Evolutionary conservation across 2,797 vertebrate species (phyloP).

Genomic region (Rhynchonycteris naso): DNA sequence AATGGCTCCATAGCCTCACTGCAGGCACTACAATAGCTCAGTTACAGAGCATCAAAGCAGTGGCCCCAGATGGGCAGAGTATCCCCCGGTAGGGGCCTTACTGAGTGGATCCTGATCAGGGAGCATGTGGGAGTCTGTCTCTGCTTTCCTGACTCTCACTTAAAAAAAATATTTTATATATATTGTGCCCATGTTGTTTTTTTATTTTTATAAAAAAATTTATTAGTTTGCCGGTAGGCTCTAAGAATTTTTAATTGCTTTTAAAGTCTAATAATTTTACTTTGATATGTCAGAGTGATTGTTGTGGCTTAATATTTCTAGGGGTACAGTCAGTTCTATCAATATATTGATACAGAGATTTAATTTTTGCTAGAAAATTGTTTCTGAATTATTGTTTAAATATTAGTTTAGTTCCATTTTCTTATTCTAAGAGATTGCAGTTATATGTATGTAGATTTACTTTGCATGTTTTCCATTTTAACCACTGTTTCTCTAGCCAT

Average conservation of each 20-base stretch:
- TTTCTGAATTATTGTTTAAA: neutral
- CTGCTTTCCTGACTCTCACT: too few relatives aligned
- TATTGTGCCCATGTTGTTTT: neutral
- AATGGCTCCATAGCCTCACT: too few relatives aligned
- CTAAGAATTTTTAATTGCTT: neutral
- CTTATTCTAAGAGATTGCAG: neutral
- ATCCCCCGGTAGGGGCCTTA: too few relatives aligned
- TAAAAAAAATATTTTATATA: neutral
- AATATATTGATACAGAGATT: neutral
- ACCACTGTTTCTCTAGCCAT: neutral
- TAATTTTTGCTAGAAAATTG: neutral
- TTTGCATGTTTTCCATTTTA: neutral
- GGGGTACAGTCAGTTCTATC: neutral
- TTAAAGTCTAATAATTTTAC: neutral
- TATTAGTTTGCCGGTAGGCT: neutral
- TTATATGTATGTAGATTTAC: neutral
- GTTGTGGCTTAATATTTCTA: neutral
- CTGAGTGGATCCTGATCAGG: too few relatives aligned
- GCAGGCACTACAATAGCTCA: too few relatives aligned
- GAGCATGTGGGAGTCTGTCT: too few relatives aligned
- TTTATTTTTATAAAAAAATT: neutral
- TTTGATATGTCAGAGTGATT: neutral
- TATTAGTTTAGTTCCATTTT: neutral
- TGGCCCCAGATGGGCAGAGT: too few relatives aligned
- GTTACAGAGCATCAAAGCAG: too few relatives aligned